These are phyloP conservation scores for Opisthograptis luteolata DNA, from an alignment of 2,888 invertebrate species.

Conservation along the genomic window DNA sequence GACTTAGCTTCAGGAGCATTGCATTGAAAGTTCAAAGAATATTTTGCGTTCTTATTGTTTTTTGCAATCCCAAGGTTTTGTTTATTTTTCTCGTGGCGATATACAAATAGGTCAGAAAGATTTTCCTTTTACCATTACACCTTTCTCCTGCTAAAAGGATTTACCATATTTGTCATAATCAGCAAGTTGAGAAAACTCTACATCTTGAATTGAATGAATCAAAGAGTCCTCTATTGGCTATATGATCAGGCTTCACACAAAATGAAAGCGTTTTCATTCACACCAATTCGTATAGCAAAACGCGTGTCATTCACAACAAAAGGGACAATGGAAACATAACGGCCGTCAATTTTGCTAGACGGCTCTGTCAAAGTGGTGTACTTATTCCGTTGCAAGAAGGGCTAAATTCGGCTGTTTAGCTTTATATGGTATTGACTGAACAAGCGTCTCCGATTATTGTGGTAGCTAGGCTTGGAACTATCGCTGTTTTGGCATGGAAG, in stretches of 20 bases:
- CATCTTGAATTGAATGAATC: background rate
- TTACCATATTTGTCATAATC: too few relatives aligned
- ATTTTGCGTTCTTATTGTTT: too few relatives aligned
- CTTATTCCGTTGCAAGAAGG: constrained; percentile 12
- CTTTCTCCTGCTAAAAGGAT: too few relatives aligned
- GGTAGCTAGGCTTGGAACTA: constrained; percentile 20
- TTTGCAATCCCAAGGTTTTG: too few relatives aligned
- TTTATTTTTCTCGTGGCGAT: too few relatives aligned
- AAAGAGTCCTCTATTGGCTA: constrained; percentile 2
- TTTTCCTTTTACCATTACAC: too few relatives aligned
- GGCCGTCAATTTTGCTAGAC: constrained; percentile 23
- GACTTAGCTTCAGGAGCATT: too few relatives aligned
- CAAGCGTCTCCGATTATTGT: constrained; percentile 26
- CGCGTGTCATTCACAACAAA: constrained; percentile 29
- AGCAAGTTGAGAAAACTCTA: background rate
- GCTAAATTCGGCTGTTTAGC: background rate
- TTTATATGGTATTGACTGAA: constrained; percentile 22
- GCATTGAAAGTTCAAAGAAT: too few relatives aligned
- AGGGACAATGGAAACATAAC: constrained; percentile 29
- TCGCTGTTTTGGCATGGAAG: constrained; percentile 7
- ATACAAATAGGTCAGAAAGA: too few relatives aligned
- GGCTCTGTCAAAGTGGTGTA: background rate
- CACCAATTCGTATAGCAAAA: constrained; percentile 33
- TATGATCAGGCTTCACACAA: constrained; percentile 9
- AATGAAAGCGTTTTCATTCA: constrained; percentile 23